phyloP scores from a whole-genome alignment of 2,888 invertebrate genomes.

The Eurytoma californica region DNA sequence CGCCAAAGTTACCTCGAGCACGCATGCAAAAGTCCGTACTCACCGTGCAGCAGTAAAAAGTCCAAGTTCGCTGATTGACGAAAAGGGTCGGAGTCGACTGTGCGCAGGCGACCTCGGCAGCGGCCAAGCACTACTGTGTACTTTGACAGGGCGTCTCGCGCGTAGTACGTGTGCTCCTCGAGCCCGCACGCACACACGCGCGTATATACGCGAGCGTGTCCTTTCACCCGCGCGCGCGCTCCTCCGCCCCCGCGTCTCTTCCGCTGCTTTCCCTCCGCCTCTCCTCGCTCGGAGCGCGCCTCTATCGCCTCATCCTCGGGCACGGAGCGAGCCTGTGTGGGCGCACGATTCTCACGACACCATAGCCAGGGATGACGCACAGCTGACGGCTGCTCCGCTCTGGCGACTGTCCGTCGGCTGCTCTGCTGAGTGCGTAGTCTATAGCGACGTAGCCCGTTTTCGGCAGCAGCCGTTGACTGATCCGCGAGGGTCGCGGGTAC shows the following conservation, averaged over 20 bases:
- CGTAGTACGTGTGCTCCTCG: conserved; percentile 9
- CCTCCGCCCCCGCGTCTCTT: background rate
- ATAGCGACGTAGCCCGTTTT: no score
- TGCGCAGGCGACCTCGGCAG: no score
- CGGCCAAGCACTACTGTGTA: conserved; percentile 8
- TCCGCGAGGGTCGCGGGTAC: no score
- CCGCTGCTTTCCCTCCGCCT: background rate
- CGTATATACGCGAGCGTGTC: background rate
- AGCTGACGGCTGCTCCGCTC: background rate
- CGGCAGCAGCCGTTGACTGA: no score
- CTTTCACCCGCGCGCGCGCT: conserved; percentile 42
- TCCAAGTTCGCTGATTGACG: no score
- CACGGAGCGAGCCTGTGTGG: no score
- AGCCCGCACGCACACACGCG: no score
- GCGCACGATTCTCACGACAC: background rate
- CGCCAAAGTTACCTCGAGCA: no score
- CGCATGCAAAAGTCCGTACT: no score
- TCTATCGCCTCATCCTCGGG: background rate
- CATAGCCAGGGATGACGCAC: conserved; percentile 8
- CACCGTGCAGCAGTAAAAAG: no score
- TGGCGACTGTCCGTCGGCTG: background rate
- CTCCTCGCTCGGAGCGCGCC: background rate
- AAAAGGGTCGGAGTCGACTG: no score
- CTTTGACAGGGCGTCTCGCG: conserved; percentile 42
- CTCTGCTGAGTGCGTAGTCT: no score